These are phyloP conservation scores for Lomographa bimaculata DNA, from an alignment of 2,888 invertebrate species.

Conservation along the genomic window DNA sequence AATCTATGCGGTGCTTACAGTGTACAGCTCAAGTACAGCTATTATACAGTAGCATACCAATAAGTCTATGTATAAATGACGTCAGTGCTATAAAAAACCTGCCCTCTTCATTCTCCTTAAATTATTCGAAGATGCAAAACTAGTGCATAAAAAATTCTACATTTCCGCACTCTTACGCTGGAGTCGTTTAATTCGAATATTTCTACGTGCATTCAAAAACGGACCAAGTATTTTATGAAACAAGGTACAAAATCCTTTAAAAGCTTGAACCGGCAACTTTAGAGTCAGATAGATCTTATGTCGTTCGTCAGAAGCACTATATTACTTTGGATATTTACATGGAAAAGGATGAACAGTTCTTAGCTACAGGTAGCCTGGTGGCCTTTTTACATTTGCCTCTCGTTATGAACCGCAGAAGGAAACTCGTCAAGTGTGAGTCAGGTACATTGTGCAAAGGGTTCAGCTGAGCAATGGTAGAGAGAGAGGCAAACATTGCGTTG, in stretches of 20 bases:
- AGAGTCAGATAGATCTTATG: not conserved
- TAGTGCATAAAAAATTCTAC: constrained; percentile 27
- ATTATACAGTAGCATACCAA: no score
- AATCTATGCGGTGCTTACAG: no score
- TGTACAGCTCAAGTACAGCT: no score
- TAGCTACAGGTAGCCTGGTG: constrained; percentile 40
- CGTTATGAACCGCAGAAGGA: constrained; percentile 23
- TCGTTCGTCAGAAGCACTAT: not conserved
- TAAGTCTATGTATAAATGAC: no score
- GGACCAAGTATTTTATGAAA: not conserved
- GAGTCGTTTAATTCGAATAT: constrained; percentile 26
- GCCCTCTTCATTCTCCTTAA: no score
- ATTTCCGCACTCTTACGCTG: constrained; percentile 29
- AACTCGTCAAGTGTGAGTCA: constrained; percentile 3
- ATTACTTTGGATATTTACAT: constrained; percentile 7
- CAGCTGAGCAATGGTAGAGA: no score
- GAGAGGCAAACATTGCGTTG: no score
- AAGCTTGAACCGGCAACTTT: not conserved
- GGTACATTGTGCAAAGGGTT: no score
- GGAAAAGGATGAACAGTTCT: constrained; percentile 40
- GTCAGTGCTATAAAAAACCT: no score
- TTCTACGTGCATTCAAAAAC: not conserved
- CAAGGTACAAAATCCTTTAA: not conserved
- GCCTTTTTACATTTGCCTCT: constrained; percentile 38
- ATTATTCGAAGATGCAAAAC: constrained; percentile 13